Evolutionary conservation across 1,140 invertebrate genomes (phyloP).

Genomic region (Vanessa tameamea): DNA sequence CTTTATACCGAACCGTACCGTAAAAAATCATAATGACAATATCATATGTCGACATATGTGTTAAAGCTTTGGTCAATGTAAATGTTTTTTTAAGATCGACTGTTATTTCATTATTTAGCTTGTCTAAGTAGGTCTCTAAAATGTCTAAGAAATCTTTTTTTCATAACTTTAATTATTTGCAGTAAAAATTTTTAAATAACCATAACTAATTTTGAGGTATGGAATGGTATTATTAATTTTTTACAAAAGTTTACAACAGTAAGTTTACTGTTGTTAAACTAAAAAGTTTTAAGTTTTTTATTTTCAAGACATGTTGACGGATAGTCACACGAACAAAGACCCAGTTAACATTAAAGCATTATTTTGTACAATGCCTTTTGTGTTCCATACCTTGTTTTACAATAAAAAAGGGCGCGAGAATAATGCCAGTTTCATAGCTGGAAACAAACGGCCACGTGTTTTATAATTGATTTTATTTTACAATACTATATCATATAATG

Average conservation of each 20-base stretch:
- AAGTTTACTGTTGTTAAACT: neutral
- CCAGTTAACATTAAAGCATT: constrained; percentile 14
- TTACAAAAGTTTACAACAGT: neutral
- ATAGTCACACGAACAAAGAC: constrained; percentile 21
- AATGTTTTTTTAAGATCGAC: too few relatives aligned
- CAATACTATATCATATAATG: neutral
- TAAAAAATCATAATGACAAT: too few relatives aligned
- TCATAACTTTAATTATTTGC: too few relatives aligned
- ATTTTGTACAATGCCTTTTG: constrained; percentile 32
- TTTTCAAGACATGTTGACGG: constrained; percentile 23
- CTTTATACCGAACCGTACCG: too few relatives aligned
- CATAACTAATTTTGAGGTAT: too few relatives aligned
- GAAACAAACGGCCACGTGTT: constrained; percentile 12
- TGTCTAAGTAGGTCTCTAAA: too few relatives aligned
- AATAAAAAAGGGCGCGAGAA: constrained; percentile 19
- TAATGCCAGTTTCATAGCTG: constrained; percentile 3
- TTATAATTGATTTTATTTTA: constrained; percentile 12
- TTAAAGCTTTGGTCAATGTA: too few relatives aligned
- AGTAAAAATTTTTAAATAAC: too few relatives aligned
- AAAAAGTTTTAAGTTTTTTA: constrained; percentile 10
- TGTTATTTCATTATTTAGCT: too few relatives aligned
- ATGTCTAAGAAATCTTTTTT: too few relatives aligned
- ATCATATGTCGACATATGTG: too few relatives aligned
- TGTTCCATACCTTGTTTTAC: constrained; percentile 24
- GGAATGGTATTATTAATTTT: too few relatives aligned